Base-by-base conservation (phyloP, 2,888 invertebrate species). In the Mimumesa dahlbomi region DNA sequence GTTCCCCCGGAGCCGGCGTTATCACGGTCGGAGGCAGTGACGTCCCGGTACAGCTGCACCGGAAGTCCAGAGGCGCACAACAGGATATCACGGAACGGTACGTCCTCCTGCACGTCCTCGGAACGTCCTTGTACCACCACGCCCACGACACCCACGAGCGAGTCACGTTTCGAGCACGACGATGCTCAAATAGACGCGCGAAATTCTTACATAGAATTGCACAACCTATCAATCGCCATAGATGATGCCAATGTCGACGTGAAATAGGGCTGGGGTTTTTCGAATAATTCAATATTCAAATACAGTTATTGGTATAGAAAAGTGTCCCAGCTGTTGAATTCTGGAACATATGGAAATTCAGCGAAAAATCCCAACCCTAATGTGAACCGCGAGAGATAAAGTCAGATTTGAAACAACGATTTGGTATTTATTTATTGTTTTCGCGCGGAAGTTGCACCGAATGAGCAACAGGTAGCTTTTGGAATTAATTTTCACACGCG, bases 31-130 rank as follows among this genome's bases (percentile, higher is more conserved):
- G 93, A 95, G 79, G 94, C 94, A 0, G 92, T 95, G 59, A 95
- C 95, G 7, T 94, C 94, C 9, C 93, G 95, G 52, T 93, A 95
- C 78, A 93, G 95, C 58, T 95, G 94, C 80, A 94, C 94, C 63
- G 94, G 95, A 52, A 96, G 96, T 4, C 93, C 96, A 11, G 94
- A 94, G 84, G 87, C 89, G 29, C 93, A 93, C 83, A 92, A 93
- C 87, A 91, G 94, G 73, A 93, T 94, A 82, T 91, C 93, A 78
- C 91, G 94, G 83, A 94, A 94, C 89, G 94, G 94, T 94, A 91
- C 88, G 91, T 89, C 86, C 62, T 87, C 85, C 67, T 83, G 81
- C 65, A 75, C 84, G 40, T 77, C 82, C 77, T 83, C 78, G 77
- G 84, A 85, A 49, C 79, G 71, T 78, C 68, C 76, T 78, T 77